These are phyloP conservation scores for Drosophila koepferae DNA, from an alignment of 2,888 invertebrate species.

Conservation along the genomic window DNA sequence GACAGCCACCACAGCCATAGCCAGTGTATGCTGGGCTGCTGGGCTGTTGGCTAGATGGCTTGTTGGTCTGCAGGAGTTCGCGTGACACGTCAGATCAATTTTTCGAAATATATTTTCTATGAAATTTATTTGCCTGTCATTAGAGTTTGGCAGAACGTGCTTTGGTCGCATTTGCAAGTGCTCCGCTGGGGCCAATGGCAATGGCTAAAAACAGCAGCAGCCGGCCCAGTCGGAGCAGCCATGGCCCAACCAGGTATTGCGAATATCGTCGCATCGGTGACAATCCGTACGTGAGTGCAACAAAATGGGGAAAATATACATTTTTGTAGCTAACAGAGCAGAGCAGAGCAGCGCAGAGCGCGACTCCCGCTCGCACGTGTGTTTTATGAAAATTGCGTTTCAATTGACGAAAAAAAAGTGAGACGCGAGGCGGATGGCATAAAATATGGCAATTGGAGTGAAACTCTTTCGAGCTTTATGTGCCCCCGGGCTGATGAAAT, in stretches of 20 bases:
- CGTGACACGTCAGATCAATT: constrained; percentile 84
- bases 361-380: constrained; percentile 52
- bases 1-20: constrained; percentile 1
- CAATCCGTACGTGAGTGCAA: constrained; percentile 52
- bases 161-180: constrained; percentile 76
- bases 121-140: constrained; percentile 83
- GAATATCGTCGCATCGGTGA: constrained; percentile 41
- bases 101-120: constrained; percentile 82
- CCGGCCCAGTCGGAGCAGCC: constrained; percentile 20
- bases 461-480: constrained; percentile 69
- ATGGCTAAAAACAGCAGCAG: constrained; percentile 10
- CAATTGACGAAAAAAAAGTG: constrained; percentile 68
- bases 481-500: constrained; percentile 66
- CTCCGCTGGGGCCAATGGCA: constrained; percentile 66
- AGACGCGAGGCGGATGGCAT: constrained; percentile 49
- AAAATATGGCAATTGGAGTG: constrained; percentile 77
- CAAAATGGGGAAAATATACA: constrained; percentile 40
- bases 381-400: constrained; percentile 81
- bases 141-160: constrained; percentile 80
- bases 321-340: constrained; percentile 43
- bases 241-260: constrained; percentile 6
- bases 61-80: constrained; percentile 45
- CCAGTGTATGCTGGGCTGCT: constrained; percentile 14
- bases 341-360: constrained; percentile 1
- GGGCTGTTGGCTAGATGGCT: constrained; percentile 4